Evolutionary conservation across 64 coral and sea anemone species (phyloP).

Genomic region (Anthopleura sola): DNA sequence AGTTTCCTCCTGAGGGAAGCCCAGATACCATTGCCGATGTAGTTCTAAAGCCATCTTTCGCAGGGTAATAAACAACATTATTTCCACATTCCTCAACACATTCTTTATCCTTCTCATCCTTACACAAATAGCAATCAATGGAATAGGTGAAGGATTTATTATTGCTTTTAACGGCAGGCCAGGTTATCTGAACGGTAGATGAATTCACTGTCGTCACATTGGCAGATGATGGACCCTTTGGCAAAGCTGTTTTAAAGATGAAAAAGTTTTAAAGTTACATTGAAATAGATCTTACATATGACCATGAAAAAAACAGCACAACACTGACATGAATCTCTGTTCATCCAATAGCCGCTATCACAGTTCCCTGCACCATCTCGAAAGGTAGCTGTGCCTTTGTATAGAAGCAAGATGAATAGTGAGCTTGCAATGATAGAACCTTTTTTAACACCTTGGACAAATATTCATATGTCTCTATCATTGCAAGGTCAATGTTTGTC

Average conservation of each 20-base stretch:
- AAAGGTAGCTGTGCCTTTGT: too few species aligned
- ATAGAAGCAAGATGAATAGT: too few species aligned
- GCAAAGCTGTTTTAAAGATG: neutral
- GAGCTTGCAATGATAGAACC: too few species aligned
- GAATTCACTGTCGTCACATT: neutral
- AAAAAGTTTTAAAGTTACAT: neutral
- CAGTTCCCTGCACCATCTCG: too few species aligned
- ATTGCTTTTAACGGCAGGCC: neutral
- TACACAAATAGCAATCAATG: constrained; percentile 38
- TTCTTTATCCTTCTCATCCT: neutral
- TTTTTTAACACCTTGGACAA: too few species aligned
- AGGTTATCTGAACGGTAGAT: neutral
- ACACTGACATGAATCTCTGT: too few species aligned
- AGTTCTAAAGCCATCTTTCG: neutral
- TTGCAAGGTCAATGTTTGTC: too few species aligned
- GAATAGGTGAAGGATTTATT: neutral
- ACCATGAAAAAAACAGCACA: too few species aligned
- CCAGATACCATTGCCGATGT: neutral
- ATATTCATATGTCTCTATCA: too few species aligned
- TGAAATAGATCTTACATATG: too few species aligned
- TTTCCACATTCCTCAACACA: neutral
- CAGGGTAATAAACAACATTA: constrained; percentile 4
- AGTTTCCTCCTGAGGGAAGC: neutral
- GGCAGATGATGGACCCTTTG: constrained; percentile 17
- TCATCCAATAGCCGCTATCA: too few species aligned